Conservation (phyloP, 2,797 vertebrate genomes). For the Podarcis siculus region DNA sequence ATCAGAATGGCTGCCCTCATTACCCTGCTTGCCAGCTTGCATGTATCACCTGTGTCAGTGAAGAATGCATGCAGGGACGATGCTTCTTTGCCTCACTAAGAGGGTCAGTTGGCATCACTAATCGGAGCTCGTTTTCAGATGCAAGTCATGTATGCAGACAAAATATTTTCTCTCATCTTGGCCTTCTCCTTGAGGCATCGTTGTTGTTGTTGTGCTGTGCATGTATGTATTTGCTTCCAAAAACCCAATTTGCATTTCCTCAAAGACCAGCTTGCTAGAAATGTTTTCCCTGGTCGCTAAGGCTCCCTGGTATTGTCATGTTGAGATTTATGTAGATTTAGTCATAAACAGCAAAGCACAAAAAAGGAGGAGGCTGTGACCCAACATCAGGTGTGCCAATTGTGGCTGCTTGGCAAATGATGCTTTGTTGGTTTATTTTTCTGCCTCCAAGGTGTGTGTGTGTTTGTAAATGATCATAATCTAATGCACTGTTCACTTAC, state of each 20-base stretch:
- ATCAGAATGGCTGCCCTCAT: constrained; percentile 22
- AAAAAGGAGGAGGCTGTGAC: not conserved
- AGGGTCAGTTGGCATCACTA: constrained; percentile 4
- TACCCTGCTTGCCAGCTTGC: constrained; percentile 22
- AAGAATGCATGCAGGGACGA: not conserved
- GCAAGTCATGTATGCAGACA: not conserved
- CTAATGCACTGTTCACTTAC: not conserved
- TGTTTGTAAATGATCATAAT: not conserved
- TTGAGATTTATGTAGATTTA: constrained; percentile 47
- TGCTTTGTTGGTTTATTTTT: not conserved
- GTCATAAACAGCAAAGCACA: constrained; percentile 52
- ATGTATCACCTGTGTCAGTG: constrained; percentile 9
- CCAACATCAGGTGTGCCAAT: constrained; percentile 14
- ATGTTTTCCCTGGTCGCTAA: constrained; percentile 27
- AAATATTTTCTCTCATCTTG: constrained; percentile 32
- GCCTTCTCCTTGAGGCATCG: constrained; percentile 30
- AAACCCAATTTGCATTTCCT: constrained; percentile 34
- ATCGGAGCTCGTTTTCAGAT: constrained; percentile 25
- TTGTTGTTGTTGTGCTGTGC: constrained; percentile 6
- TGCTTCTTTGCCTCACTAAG: constrained; percentile 11
- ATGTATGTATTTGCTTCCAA: constrained; percentile 35
- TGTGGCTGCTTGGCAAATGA: not conserved
- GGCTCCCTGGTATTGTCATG: constrained; percentile 26
- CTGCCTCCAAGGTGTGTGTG: not conserved
- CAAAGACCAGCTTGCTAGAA: constrained; percentile 16